Percentiles rank a stretch among this genome's conserved stretches.
Evolutionary conservation across 2,888 invertebrate genomes (phyloP).

Genomic region (Epistrophe grossulariae): DNA sequence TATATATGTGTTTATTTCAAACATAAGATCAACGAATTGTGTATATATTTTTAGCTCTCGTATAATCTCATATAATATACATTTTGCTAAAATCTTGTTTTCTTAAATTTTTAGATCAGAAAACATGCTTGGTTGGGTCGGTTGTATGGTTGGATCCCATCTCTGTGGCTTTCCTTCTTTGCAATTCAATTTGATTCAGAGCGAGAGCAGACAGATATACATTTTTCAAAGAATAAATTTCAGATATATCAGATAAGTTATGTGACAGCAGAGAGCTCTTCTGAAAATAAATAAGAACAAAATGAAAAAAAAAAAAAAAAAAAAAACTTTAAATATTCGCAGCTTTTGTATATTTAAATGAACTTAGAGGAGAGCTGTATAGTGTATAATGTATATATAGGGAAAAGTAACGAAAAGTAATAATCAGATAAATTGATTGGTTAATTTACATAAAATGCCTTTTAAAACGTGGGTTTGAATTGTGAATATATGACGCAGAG

Average conservation of each 20-base stretch:
- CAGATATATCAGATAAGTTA: slow-evolving; percentile 71
- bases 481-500: not conserved
- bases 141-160: not conserved
- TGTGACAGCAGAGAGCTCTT: slow-evolving; percentile 67
- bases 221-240: slow-evolving; percentile 64
- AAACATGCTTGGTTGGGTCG: slow-evolving; percentile 22
- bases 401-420: slow-evolving; percentile 37
- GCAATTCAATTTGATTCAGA: slow-evolving; percentile 32
- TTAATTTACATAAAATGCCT: slow-evolving; percentile 67
- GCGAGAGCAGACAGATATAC: slow-evolving; percentile 4
- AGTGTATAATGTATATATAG: too few relatives aligned
- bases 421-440: slow-evolving; percentile 70
- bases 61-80: not conserved
- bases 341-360: slow-evolving; percentile 60
- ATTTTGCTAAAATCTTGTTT: slow-evolving; percentile 14
- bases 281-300: slow-evolving; percentile 10
- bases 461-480: slow-evolving; percentile 33
- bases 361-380: slow-evolving; percentile 36
- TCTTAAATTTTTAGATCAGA: slow-evolving; percentile 16
- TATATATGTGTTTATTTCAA: slow-evolving; percentile 35
- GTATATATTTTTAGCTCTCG: slow-evolving; percentile 38
- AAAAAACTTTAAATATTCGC: slow-evolving; percentile 40
- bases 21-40: slow-evolving; percentile 58
- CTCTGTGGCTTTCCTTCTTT: slow-evolving; percentile 30
- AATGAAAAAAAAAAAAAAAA: slow-evolving; percentile 1